Evolutionary conservation across 1,140 invertebrate species (phyloP), one percentile per base, ranked within the genome.

Genomic region (Drosophila parvula): DNA sequence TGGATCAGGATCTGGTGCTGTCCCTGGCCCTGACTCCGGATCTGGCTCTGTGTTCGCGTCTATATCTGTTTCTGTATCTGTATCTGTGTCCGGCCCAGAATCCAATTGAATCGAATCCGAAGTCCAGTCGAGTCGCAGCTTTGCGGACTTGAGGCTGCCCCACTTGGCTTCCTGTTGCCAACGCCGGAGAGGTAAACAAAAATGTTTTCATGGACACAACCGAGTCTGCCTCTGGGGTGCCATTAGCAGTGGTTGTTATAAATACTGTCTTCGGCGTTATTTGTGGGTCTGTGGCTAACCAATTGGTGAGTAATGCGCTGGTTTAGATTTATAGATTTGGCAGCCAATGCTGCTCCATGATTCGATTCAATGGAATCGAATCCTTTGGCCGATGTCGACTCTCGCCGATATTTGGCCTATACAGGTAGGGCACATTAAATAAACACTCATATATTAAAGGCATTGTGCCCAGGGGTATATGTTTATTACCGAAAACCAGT

Each of bases 131-230:
- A 69, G 61, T 38, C 47, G 55, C n/a, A 55, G 41, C 60, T 45
- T 51, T 56, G 55, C 56, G 81, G 40, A 71, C 74, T 74, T 63
- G 74, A 78, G 67, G 55, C 80, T 63, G 30, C 40, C 43, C 65
- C 53, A 45, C 43, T 67, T 48, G 78, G 78, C 63, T 78, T 74
- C 38, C 62, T 41, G 34, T 40, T 53, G 68, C 65, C 65, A 48
- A 32, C 41, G 56, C 41, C 34, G 41, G 44, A 61, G 12, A 45
- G 67, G 62, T 73, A 79, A 83, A 89, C 78, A 78, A 68, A 81
- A 89, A 62, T 89, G 73, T 80, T 64, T 85, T 71, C 60, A 76
- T 60, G 55, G 53, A 75, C 61, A 59, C 74, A 55, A 47, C 41
- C 30, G 27, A 16, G 43, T 12, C 64, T 43, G 44, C 61, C 75